These are phyloP conservation scores for Ochotona princeps DNA, from an alignment of 2,113 vertebrate species.

Conservation along the genomic window DNA sequence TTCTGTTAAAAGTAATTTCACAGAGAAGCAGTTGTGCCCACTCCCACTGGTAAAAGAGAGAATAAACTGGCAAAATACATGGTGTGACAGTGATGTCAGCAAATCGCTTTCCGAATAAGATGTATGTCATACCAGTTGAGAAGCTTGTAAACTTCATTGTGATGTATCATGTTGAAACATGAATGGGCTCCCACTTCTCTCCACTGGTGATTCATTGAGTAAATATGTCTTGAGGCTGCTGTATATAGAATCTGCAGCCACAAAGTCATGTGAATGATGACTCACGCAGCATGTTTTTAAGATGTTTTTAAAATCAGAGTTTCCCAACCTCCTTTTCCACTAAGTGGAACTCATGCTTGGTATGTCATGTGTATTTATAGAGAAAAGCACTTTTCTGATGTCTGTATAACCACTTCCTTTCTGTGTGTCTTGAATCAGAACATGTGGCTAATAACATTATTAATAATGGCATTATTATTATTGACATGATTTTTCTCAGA, in stretches of 20 bases:
- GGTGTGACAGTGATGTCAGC: neutral
- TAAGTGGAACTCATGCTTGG: neutral
- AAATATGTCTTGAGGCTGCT: neutral
- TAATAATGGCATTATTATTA: no score
- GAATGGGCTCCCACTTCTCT: neutral
- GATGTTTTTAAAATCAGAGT: neutral
- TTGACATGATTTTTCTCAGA: neutral
- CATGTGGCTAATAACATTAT: no score
- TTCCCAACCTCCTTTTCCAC: neutral
- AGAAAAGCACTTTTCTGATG: neutral
- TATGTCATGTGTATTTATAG: neutral
- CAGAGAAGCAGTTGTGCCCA: neutral
- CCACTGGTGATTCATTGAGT: constrained; percentile 9
- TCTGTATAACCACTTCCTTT: neutral
- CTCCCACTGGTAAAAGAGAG: constrained; percentile 27
- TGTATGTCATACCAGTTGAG: neutral
- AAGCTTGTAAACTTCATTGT: constrained; percentile 41
- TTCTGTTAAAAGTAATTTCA: constrained; percentile 61
- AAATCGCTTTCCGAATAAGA: constrained; percentile 41
- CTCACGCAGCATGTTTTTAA: neutral
- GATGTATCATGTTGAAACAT: neutral
- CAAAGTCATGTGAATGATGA: neutral
- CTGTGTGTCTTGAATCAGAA: neutral
- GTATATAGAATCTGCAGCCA: neutral
- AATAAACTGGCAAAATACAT: constrained; percentile 42